phyloP scores from a whole-genome alignment of 2,888 invertebrate species.

The Ephialtes manifestator region DNA sequence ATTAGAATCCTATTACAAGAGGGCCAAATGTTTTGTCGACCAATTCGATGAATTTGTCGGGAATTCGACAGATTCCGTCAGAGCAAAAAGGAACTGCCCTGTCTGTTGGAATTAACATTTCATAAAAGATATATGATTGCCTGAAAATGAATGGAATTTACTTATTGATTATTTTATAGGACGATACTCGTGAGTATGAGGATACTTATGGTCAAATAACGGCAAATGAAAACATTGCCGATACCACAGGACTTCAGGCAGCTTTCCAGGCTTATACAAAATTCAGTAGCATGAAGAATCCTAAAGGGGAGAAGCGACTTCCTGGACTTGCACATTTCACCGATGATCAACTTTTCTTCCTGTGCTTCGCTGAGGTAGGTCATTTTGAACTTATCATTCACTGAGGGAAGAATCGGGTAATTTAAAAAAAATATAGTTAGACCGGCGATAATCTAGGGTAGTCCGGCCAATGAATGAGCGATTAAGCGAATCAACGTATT shows the following conservation, averaged over 20 bases:
- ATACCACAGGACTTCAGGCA: conserved; percentile 93
- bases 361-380: conserved; percentile 86
- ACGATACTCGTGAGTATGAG: no score
- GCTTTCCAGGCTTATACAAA: conserved; percentile 89
- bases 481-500: no score
- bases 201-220: not conserved
- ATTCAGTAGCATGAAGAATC: conserved; percentile 41
- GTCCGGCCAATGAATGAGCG: no score
- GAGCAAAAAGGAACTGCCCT: not conserved
- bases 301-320: conserved; percentile 84
- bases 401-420: no score
- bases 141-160: no score
- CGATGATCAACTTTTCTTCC: conserved; percentile 91
- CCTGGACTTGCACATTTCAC: conserved; percentile 89
- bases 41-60: conserved; percentile 62
- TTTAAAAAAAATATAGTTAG: no score
- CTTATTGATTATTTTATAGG: no score
- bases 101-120: not conserved
- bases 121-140: no score
- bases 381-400: no score
- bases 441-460: no score
- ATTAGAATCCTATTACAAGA: conserved; percentile 60
- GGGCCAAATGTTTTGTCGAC: conserved; percentile 65
- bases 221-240: conserved; percentile 93
- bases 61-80: not conserved